Evolutionary conservation across 2,888 invertebrate genomes (phyloP), one percentile per base, ranked within the genome.

Genomic region (Scaptomyza reducta): DNA sequence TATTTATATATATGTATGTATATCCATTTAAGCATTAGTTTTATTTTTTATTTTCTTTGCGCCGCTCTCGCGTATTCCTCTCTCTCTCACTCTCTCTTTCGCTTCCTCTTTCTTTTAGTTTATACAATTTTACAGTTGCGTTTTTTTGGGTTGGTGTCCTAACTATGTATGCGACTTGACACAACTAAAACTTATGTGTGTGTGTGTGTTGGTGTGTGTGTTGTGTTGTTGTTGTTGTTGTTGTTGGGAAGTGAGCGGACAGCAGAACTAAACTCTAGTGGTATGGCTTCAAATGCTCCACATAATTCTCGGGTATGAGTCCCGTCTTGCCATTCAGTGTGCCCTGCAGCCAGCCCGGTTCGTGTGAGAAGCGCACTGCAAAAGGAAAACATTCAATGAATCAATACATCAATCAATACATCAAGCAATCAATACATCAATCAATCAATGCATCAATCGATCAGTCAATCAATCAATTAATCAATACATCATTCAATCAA

Each of bases 321-420:
- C 99, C 98, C 50, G 95, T 95, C 92, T 96, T 96, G 66, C 98
- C 98, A 92, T 97, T 96, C 79, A 99, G 93, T 56, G 96, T 96
- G 74, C 99, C 99, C 92, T 98, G 97, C 89, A 99, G 93, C 99
- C 99, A 99, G 81, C 99, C 99, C 18, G 98, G 98, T 93, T 99
- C 99, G 89, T 96, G 95, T 25, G 98, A 98, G 78, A 95, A 94
- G 88, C 96, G 95, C 66, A 97, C 97, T 97, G 65, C 2, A 73
- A 72, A 3, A 14, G 2, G 0, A 25, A 25, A 22, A 25, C n/a
- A 35, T 14, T 9, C 7, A 29, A 29, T 29, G 0, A 9, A 7
- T 5, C 6, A 46, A 14, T 46, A 9, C 1, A 25, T 13, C 22
- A 10, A 45, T 14, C 45, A 14, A 14, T n/a, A n/a, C n/a, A n/a